These are phyloP conservation scores for Carettochelys insculpta DNA, from an alignment of 2,113 vertebrate genomes.

Conservation along the genomic window DNA sequence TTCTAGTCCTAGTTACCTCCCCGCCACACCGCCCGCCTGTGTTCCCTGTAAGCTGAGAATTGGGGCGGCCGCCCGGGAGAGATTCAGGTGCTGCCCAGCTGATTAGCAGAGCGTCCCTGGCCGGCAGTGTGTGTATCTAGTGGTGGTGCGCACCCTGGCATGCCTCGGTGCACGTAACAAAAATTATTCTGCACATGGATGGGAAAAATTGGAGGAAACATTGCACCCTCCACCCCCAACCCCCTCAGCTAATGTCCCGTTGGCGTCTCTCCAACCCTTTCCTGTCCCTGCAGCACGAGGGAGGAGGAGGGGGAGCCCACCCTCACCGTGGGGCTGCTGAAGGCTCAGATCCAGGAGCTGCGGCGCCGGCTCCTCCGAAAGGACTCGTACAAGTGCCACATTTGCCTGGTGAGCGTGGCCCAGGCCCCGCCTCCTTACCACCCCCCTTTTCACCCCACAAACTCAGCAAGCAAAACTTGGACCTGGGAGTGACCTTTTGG, in stretches of 20 bases:
- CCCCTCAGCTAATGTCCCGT: neutral
- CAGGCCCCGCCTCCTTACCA: neutral
- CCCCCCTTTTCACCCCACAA: neutral
- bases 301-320: neutral
- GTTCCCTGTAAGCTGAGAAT: too few relatives aligned
- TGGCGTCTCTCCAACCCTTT: neutral
- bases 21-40: too few relatives aligned
- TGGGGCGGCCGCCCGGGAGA: too few relatives aligned
- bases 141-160: too few relatives aligned
- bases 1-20: too few relatives aligned
- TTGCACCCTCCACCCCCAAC: too few relatives aligned
- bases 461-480: neutral
- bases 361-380: neutral
- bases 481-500: neutral
- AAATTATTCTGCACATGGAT: too few relatives aligned
- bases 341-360: slow-evolving; percentile 27
- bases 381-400: slow-evolving; percentile 27
- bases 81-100: too few relatives aligned
- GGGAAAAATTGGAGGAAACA: too few relatives aligned
- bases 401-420: slow-evolving; percentile 21
- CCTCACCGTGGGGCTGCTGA: neutral
- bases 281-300: neutral
- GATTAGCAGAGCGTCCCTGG: too few relatives aligned
- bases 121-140: too few relatives aligned
- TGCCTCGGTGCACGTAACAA: too few relatives aligned